A percentile compares a stretch with the other conserved stretches of the same genome.
Evolutionary conservation across 2,113 vertebrate species (phyloP).

Genomic region (Lonchura striata): DNA sequence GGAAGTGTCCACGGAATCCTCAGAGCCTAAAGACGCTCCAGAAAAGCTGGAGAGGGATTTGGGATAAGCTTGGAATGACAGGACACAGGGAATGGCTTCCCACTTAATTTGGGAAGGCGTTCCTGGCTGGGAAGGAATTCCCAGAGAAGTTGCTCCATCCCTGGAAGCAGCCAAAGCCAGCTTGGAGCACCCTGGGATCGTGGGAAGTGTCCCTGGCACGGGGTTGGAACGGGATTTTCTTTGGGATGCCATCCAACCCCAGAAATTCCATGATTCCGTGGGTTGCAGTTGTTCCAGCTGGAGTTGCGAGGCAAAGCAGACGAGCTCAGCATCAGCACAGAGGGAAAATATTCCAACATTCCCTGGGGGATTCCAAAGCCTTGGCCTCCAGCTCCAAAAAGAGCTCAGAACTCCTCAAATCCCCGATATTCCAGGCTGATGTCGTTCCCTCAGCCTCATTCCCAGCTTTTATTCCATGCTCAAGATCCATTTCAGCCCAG

Average conservation of each 20-base stretch:
- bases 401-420: background rate
- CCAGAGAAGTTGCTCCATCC: background rate
- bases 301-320: background rate
- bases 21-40: accelerated
- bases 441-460: background rate
- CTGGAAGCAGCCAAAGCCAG: background rate
- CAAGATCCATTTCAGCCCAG: background rate
- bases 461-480: background rate
- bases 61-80: too few relatives aligned
- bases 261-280: background rate
- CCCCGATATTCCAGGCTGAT: background rate
- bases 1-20: background rate
- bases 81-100: background rate
- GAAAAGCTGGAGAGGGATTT: background rate
- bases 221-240: background rate
- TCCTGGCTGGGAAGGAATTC: background rate
- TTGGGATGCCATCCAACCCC: background rate
- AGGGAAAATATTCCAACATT: background rate
- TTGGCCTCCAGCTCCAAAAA: background rate
- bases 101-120: background rate
- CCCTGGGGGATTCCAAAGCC: background rate
- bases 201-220: too few relatives aligned
- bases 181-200: background rate
- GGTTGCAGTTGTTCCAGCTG: background rate
- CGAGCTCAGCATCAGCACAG: too few relatives aligned